Evolutionary conservation across 64 coral and sea anemone species (phyloP).

Genomic region (Astreopora myriophthalma): DNA sequence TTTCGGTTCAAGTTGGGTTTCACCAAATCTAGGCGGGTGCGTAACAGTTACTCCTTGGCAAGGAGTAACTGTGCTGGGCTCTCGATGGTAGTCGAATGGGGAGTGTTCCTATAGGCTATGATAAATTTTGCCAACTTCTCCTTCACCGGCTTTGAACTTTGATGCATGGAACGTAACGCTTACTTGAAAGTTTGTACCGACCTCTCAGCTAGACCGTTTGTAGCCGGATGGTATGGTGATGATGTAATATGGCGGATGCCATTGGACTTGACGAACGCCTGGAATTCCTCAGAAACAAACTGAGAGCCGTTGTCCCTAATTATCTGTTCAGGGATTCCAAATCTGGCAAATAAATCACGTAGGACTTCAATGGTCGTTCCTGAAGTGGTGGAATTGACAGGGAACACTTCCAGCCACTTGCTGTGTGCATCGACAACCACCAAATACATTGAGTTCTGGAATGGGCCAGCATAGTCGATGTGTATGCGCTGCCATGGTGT

Average conservation of each 20-base stretch:
- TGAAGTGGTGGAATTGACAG: constrained; percentile 50
- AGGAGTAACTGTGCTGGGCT: constrained; percentile 62
- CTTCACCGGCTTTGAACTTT: not conserved
- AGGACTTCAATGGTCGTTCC: constrained; percentile 62
- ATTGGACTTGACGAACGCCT: constrained; percentile 42
- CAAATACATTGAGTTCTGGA: constrained; percentile 46
- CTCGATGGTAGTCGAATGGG: constrained; percentile 60
- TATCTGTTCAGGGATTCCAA: constrained; percentile 47
- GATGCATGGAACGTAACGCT: constrained; percentile 16
- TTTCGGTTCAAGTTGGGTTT: constrained; percentile 69
- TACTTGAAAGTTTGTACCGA: constrained; percentile 35
- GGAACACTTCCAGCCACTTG: constrained; percentile 57
- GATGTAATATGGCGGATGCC: constrained; percentile 46
- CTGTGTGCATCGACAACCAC: constrained; percentile 47
- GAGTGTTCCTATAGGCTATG: constrained; percentile 69
- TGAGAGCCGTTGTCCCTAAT: constrained; percentile 50
- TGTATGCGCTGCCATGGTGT: constrained; percentile 63
- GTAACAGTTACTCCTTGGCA: constrained; percentile 20
- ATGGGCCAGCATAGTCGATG: constrained; percentile 65
- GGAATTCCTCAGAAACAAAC: constrained; percentile 40
- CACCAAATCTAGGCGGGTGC: constrained; percentile 69
- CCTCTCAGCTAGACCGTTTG: constrained; percentile 33
- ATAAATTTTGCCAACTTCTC: constrained; percentile 80
- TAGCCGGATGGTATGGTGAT: constrained; percentile 55
- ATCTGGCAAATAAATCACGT: constrained; percentile 56